These are phyloP conservation scores for Aix galericulata DNA, from an alignment of 2,113 vertebrate species.

Conservation along the genomic window DNA sequence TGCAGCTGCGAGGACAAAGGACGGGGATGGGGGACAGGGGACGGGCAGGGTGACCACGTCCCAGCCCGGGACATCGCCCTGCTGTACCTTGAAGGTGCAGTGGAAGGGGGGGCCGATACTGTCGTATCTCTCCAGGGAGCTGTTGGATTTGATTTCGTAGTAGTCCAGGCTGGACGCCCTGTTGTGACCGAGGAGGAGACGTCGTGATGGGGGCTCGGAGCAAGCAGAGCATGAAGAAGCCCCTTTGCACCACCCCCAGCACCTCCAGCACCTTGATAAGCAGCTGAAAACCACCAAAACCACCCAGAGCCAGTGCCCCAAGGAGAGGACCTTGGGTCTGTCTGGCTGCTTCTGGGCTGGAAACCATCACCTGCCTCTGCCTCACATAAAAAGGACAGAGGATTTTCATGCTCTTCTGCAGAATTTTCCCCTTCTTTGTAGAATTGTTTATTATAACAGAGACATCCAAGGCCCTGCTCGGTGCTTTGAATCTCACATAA, in stretches of 20 bases:
- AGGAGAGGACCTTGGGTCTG: neutral
- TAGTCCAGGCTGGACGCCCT: conserved; percentile 84
- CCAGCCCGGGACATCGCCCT: fast-evolving
- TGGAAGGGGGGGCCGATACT: conserved; percentile 79
- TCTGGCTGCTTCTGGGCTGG: fast-evolving
- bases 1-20: conserved; percentile 78
- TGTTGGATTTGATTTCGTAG: conserved; percentile 83
- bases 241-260: too few relatives aligned
- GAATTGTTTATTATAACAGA: neutral
- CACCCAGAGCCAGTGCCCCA: neutral
- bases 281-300: neutral
- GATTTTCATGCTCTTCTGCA: neutral
- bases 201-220: fast-evolving
- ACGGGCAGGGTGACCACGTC: fast-evolving
- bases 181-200: neutral
- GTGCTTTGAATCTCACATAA: too few relatives aligned
- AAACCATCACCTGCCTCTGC: neutral
- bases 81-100: conserved; percentile 81
- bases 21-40: neutral
- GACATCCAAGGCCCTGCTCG: neutral
- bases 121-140: conserved; percentile 71
- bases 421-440: neutral
- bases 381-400: fast-evolving
- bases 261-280: neutral
- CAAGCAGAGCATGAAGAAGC: neutral